Evolutionary conservation across 1,140 invertebrate genomes (phyloP), one percentile per base, ranked within the genome.

Genomic region (Drosophila pachea): DNA sequence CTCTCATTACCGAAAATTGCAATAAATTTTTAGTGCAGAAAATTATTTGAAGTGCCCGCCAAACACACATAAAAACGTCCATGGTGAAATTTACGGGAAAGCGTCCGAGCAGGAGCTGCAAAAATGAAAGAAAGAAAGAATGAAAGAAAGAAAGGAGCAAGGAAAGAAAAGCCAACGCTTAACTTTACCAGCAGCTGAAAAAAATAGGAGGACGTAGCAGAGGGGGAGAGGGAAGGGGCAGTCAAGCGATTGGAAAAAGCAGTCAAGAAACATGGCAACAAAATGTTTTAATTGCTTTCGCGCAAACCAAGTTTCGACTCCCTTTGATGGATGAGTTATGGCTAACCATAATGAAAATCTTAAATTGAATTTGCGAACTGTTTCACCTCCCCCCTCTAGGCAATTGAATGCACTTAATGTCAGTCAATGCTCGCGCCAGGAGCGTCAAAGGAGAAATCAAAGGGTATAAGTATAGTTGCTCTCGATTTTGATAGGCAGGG

Each of bases 1-100:
- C 79, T 86, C 79, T 84, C 79, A 84, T 84, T 86, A 84, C 81
- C 76, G 62, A 76, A 86, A 84, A 84, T 84, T 86, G 79, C 79
- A 84, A 84, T 84, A 84, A 84, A 84, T 84, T 84, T 84, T 79
- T 84, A 70, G 69, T 79, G 73, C 73, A 70, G 64, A 74, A 84
- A 84, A 84, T 84, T 84, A 74, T 84, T 84, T 84, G 81, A 84
- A 84, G 79, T 84, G 79, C 72, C 71, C 74, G 54, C 74, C 73
- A 81, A 67, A 82, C 75, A 82, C 78, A 83, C 76, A 83, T 84
- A 84, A 83, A 83, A 83, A 83, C 73, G 81, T 83, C 79, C 63
- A 83, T 84, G 49, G 43, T 49, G 40, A 71, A 83, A 83, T 83
- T 83, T 79, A 84, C 79, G 79, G 76, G 68, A 78, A 74, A 79